A percentile compares a stretch with the other conserved stretches of the same genome.
phyloP scores from a whole-genome alignment of 2,797 vertebrate genomes.

The Rhinoraja longicauda region DNA sequence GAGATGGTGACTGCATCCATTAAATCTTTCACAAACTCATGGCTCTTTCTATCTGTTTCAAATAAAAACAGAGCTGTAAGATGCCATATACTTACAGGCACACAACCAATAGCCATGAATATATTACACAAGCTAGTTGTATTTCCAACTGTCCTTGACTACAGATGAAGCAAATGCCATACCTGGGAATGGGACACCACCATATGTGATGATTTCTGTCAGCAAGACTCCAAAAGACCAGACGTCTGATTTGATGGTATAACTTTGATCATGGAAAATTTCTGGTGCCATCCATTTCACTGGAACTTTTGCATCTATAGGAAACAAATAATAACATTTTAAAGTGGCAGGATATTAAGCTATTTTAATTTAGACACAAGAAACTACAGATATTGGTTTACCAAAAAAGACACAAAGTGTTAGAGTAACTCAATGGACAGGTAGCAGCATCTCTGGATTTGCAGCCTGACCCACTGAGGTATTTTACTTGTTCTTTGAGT shows the following conservation, averaged over 20 bases:
- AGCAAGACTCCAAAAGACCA: slow-evolving; percentile 54
- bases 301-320: slow-evolving; percentile 47
- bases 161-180: slow-evolving; percentile 16
- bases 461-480: no score
- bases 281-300: slow-evolving; percentile 56
- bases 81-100: background rate
- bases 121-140: background rate
- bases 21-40: slow-evolving; percentile 42
- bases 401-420: no score
- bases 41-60: slow-evolving; percentile 42
- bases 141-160: background rate
- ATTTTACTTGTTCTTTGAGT: background rate
- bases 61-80: slow-evolving; percentile 3
- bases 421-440: no score
- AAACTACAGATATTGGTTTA: no score
- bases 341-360: background rate
- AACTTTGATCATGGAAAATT: slow-evolving; percentile 45
- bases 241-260: slow-evolving; percentile 51
- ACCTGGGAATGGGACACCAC: slow-evolving; percentile 52
- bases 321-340: background rate
- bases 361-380: background rate
- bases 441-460: no score
- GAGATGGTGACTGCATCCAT: slow-evolving; percentile 43
- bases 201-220: slow-evolving; percentile 51
- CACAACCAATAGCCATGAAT: background rate